These are phyloP conservation scores for Plectrocnemia conspersa DNA, from an alignment of 1,140 invertebrate species.

Conservation along the genomic window DNA sequence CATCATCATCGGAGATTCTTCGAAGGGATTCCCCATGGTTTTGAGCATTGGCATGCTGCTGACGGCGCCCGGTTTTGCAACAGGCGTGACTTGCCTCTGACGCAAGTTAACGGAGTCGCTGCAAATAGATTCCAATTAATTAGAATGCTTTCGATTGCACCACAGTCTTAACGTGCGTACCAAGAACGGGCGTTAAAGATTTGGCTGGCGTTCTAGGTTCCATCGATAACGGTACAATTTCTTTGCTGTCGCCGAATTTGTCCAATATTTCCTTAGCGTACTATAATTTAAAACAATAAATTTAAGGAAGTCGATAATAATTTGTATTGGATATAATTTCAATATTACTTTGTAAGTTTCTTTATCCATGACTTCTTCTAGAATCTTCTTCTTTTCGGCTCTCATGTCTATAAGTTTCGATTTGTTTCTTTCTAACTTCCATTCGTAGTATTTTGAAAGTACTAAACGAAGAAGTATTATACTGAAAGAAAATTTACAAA, in stretches of 20 bases:
- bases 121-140: conserved; percentile 31
- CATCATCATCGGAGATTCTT: conserved; percentile 13
- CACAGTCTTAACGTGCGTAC: conserved; percentile 40
- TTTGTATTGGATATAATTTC: not conserved
- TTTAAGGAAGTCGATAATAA: not conserved
- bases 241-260: conserved; percentile 64
- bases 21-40: not conserved
- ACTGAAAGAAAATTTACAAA: conserved; percentile 60
- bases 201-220: conserved; percentile 4
- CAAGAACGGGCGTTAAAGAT: conserved; percentile 38
- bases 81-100: conserved; percentile 38
- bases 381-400: conserved; percentile 79
- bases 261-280: conserved; percentile 83
- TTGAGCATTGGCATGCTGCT: not conserved
- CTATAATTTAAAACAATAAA: conserved; percentile 37
- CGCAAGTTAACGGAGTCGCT: conserved; percentile 43
- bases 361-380: conserved; percentile 95
- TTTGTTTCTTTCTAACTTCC: conserved; percentile 76
- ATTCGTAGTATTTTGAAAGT: conserved; percentile 83
- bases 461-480: conserved; percentile 72
- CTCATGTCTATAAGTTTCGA: conserved; percentile 67
- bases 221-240: conserved; percentile 21
- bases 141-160: too few relatives aligned
- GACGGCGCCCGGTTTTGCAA: not conserved
- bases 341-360: conserved; percentile 88